phyloP scores from a whole-genome alignment of 1,140 invertebrate species.

The Uloborus diversus region DNA sequence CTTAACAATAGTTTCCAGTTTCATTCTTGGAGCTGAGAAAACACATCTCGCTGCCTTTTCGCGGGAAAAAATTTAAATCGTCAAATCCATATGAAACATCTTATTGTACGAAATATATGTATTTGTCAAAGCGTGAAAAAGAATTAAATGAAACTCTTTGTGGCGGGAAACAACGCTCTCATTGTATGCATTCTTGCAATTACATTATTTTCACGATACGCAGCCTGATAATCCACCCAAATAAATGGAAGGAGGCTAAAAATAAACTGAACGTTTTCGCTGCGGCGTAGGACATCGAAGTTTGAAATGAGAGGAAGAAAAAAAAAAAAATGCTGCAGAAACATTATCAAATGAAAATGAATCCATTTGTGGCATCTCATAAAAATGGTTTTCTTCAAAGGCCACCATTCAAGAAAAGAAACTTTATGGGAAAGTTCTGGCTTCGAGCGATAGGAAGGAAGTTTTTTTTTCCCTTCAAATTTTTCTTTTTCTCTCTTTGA shows the following conservation, averaged over 20 bases:
- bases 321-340: constrained; percentile 1
- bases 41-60: too few relatives aligned
- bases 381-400: constrained; percentile 28
- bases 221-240: constrained; percentile 13
- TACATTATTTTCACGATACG: too few relatives aligned
- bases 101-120: too few relatives aligned
- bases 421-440: constrained; percentile 15
- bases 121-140: too few relatives aligned
- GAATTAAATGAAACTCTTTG: too few relatives aligned
- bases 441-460: constrained; percentile 2
- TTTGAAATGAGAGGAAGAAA: background rate
- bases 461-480: background rate
- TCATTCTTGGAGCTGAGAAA: too few relatives aligned
- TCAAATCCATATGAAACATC: too few relatives aligned
- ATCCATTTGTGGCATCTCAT: constrained; percentile 24
- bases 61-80: too few relatives aligned
- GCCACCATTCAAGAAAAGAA: background rate
- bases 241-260: constrained; percentile 23
- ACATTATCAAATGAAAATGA: constrained; percentile 18
- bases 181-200: too few relatives aligned
- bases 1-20: too few relatives aligned
- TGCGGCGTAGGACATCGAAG: background rate
- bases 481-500: background rate
- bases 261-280: constrained; percentile 19
- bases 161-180: too few relatives aligned